Base-by-base conservation (phyloP, 2,888 invertebrate species). In the Callyntrura sp. region DNA sequence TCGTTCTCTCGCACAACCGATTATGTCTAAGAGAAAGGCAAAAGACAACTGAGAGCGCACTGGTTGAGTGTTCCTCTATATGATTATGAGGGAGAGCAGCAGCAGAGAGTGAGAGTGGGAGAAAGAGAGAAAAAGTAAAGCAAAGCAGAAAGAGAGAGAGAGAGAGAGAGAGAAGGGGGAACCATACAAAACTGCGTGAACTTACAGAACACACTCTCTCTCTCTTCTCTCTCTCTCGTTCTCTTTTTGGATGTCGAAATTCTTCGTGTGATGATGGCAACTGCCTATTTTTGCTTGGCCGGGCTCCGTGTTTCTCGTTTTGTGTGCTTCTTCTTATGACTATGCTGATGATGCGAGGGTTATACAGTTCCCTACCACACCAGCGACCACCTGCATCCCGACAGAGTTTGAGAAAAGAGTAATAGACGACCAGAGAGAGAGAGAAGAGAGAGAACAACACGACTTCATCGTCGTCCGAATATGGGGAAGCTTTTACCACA, bases 21-120 rank as follows among this genome's bases (percentile, higher is more conserved):
- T 84, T 88, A 88, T 83, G 78, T 85, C 90, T 81, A 88, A 89
- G 91, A 89, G 91, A 91, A 91, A 89, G 90, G 88, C 88, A 87
- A 90, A 88, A 90, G 88, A 90, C 82, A 88, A 91, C 88, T 90
- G 90, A 88, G 90, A 87, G 88, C 73, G 45, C 55, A 73, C 73
- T 62, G 85, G 70, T 81, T 57, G 68, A 79, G 86, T 87, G 79
- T 82, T 83, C 57, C 85, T 73, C 76, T 88, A 88, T 81, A 84
- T 81, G 48, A 76, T 88, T 78, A 88, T 81, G 82, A 20, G 82
- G 43, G 60, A 55, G 70, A 81, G 79, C 25, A n/a, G n/a, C n/a
- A n/a, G n/a, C 57, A 76, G 28, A 57, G 43, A 68, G 62, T 78
- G 82, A 73, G 14, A 57, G 35, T 35, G 20, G 48, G 62, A 55